Conservation (phyloP, 2,113 vertebrate genomes). For the Piliocolobus tephrosceles region DNA sequence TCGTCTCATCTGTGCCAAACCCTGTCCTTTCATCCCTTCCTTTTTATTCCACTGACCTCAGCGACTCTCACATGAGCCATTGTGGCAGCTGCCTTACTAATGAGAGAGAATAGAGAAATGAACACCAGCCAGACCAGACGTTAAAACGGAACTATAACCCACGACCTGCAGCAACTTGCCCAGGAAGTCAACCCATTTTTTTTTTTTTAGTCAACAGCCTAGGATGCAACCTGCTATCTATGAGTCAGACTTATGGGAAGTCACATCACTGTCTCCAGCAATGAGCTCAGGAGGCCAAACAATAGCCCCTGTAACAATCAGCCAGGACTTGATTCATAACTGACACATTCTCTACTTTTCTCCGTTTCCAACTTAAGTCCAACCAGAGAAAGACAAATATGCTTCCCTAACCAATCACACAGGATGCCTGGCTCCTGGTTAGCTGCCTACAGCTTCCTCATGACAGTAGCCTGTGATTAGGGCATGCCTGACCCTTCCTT, state of each 20-base stretch:
- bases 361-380: not conserved
- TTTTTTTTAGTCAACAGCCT: not conserved
- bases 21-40: not conserved
- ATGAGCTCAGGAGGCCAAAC: not conserved
- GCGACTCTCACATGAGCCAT: not conserved
- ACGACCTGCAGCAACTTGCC: not conserved
- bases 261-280: not conserved
- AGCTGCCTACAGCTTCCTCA: not conserved
- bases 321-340: not conserved
- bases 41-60: not conserved
- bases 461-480: not conserved
- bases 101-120: not conserved
- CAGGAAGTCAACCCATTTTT: not conserved
- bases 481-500: not conserved
- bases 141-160: not conserved
- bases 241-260: not conserved
- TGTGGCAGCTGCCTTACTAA: not conserved
- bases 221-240: not conserved
- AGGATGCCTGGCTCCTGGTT: not conserved
- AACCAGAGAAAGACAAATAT: not conserved
- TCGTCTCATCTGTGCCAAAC: not conserved
- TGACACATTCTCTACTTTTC: not conserved
- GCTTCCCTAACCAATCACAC: not conserved
- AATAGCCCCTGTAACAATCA: not conserved
- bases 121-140: not conserved